Conservation (phyloP, 2,113 vertebrate species). For the Neotoma lepida region DNA sequence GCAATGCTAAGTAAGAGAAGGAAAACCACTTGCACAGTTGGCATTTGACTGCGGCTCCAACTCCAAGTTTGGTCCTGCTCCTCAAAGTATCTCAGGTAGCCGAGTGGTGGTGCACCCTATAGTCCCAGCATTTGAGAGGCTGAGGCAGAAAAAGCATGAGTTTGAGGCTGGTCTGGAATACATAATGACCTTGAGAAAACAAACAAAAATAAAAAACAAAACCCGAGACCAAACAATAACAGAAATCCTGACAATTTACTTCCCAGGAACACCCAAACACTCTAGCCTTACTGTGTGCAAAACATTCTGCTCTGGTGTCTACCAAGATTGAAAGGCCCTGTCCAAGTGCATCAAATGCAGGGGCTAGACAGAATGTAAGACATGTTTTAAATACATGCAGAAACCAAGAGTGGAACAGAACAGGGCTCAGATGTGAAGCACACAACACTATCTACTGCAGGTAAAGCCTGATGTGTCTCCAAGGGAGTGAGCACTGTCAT, state of each 20-base stretch:
- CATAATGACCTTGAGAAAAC: not conserved
- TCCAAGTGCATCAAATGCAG: not conserved
- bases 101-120: not conserved
- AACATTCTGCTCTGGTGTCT: not conserved
- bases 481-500: not conserved
- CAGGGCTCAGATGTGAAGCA: not conserved
- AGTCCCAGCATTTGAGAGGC: not conserved
- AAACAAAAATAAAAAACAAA: not conserved
- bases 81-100: not conserved
- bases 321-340: not conserved
- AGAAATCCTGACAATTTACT: not conserved
- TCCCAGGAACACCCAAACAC: not conserved
- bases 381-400: not conserved
- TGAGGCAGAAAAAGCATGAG: not conserved
- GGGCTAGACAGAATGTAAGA: not conserved
- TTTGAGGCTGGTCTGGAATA: not conserved
- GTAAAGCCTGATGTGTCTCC: not conserved
- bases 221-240: not conserved
- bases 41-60: not conserved
- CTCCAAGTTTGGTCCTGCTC: not conserved
- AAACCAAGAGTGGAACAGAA: not conserved
- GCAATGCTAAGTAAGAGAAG: slow-evolving; percentile 4
- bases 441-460: not conserved
- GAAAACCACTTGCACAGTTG: not conserved
- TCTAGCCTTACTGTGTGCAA: not conserved